Evolutionary conservation across 2,888 invertebrate genomes (phyloP).

Genomic region (Drosophila formosana): DNA sequence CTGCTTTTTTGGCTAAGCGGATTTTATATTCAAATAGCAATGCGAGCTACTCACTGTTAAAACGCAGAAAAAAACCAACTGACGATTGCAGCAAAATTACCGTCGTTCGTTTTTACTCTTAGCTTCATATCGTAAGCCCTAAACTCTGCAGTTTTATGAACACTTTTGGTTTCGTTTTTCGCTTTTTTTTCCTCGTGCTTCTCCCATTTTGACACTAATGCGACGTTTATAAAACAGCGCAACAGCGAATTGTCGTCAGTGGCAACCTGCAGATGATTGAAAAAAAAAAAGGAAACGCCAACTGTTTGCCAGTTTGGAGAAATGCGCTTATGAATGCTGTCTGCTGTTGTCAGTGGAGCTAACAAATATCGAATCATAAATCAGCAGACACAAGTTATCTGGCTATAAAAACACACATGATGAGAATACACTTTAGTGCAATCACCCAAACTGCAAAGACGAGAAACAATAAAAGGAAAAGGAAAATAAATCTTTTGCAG

Average conservation of each 20-base stretch:
- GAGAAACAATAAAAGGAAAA: not conserved
- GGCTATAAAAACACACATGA: conserved; percentile 3
- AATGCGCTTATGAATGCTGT: conserved; percentile 47
- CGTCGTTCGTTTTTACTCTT: conserved; percentile 33
- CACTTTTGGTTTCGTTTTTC: conserved; percentile 48
- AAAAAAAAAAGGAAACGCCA: conserved; percentile 21
- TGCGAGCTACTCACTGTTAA: conserved; percentile 20
- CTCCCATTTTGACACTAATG: conserved; percentile 70
- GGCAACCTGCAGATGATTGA: conserved; percentile 32
- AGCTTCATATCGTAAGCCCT: conserved; percentile 47
- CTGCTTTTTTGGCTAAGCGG: conserved; percentile 63
- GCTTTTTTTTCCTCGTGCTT: conserved; percentile 24
- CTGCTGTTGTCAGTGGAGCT: conserved; percentile 60
- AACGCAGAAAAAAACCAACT: conserved; percentile 48
- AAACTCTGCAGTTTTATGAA: conserved; percentile 75
- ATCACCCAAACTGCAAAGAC: not conserved
- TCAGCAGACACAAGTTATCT: conserved; percentile 44
- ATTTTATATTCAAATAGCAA: conserved; percentile 69
- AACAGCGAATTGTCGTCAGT: conserved; percentile 41
- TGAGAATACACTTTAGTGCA: not conserved
- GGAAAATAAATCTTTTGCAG: not conserved
- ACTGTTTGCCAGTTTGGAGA: conserved; percentile 38
- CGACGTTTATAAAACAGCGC: conserved; percentile 76
- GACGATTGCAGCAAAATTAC: conserved; percentile 70
- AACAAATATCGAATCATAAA: conserved; percentile 67